These are phyloP conservation scores for Cochlearius cochlearius DNA, from an alignment of 2,113 vertebrate species.

Conservation along the genomic window DNA sequence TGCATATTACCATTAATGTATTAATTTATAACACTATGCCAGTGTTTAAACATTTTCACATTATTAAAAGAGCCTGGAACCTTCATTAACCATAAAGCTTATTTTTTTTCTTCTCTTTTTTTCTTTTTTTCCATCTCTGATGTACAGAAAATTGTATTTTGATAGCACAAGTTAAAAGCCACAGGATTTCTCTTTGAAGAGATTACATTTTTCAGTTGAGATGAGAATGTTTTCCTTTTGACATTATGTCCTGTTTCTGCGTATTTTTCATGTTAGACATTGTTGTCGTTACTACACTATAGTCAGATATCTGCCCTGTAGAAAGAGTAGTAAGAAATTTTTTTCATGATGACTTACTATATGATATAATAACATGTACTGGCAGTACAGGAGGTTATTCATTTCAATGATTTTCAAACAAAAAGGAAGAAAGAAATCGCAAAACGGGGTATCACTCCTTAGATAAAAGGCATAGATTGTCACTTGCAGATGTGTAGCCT, in stretches of 20 bases:
- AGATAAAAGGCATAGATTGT: background rate
- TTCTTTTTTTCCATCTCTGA: too few species aligned
- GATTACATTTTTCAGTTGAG: background rate
- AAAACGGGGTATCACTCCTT: background rate
- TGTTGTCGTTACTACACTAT: background rate
- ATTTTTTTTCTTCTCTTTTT: accelerated
- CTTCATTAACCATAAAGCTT: background rate
- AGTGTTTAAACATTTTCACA: background rate
- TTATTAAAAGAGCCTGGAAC: background rate
- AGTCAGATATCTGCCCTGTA: background rate
- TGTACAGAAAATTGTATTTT: background rate
- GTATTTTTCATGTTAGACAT: background rate
- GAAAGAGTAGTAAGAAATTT: background rate
- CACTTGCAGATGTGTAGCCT: background rate
- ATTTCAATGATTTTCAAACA: background rate
- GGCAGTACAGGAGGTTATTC: background rate
- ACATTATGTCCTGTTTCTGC: background rate
- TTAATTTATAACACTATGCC: background rate
- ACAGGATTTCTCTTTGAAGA: background rate
- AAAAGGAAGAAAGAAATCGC: background rate
- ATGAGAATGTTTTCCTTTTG: background rate
- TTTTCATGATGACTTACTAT: background rate
- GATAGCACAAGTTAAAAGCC: background rate
- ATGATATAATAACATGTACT: background rate
- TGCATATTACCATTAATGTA: background rate